phyloP scores from a whole-genome alignment of 2,113 vertebrate genomes.

The Cheirogaleus medius region DNA sequence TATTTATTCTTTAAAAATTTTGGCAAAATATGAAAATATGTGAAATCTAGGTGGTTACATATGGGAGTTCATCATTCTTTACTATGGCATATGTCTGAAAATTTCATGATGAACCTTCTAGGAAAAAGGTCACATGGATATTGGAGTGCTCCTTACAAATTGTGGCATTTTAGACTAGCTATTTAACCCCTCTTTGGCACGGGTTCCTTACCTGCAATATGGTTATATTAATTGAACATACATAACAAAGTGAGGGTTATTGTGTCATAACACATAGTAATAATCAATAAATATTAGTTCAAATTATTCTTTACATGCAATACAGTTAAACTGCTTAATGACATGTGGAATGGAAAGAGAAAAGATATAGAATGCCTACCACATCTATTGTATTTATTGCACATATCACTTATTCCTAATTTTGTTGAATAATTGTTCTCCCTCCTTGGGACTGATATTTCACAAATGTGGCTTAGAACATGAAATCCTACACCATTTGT shows the following conservation, averaged over 20 bases:
- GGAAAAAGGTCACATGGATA: background rate
- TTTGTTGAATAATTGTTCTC: background rate
- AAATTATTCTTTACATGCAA: background rate
- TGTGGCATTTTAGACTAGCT: background rate
- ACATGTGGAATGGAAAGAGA: background rate
- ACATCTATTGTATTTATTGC: background rate
- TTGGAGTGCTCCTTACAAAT: background rate
- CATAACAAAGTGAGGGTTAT: background rate
- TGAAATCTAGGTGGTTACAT: background rate
- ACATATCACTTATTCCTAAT: background rate
- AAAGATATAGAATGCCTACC: background rate
- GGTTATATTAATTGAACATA: background rate
- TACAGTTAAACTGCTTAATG: background rate
- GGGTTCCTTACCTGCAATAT: background rate
- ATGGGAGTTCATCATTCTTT: background rate
- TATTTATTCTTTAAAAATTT: background rate
- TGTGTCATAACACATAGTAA: background rate
- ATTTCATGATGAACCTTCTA: background rate
- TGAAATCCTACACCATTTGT: slow-evolving; percentile 18
- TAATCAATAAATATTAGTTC: background rate
- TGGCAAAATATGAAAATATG: background rate
- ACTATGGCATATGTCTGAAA: background rate
- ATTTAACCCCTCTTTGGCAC: background rate
- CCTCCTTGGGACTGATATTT: background rate
- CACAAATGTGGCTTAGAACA: background rate